Evolutionary conservation across 2,113 vertebrate species (phyloP), one percentile per base, ranked within the genome.

Genomic region (Micronycteris hirsuta): DNA sequence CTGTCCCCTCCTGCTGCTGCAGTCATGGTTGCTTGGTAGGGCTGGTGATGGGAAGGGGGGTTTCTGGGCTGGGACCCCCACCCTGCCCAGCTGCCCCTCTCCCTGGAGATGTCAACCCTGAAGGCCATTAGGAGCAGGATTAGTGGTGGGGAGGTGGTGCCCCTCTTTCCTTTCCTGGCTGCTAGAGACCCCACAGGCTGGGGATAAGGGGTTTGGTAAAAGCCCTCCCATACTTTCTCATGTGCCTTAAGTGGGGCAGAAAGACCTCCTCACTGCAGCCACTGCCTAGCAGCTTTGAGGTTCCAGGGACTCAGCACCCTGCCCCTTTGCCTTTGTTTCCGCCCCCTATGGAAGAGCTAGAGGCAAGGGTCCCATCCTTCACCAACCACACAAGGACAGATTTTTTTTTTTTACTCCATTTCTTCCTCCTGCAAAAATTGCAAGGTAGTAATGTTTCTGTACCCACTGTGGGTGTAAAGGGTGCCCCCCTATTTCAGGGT

Each of bases 21-120:
- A 98, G 97, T 98, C 97, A 98, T 20, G 97, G 97, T 98, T 98
- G 88, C 97, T 97, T 97, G 96, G 96, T 97, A 95, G 95, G 96
- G 97, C 95, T 98, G 94, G 92, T 97, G 96, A 96, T 95, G 95
- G 95, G 95, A 95, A 91, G 88, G 89, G 89, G 94, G 95, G 90
- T 97, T 89, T 97, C 92, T 33, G 67, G 97, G 84, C 87, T n/a
- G 97, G 95, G 94, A 95, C 78, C 83, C 92, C 94, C 65, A 31
- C 94, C 96, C 96, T 49, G 71, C 96, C 97, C 96, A 95, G 96
- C 97, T 97, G 97, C 95, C 97, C 96, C 95, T 97, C 94, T 97
- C 97, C 96, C 97, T 96, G 96, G 95, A 95, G 90, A 78, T 92
- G 92, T 95, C 68, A 86, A 77, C 93, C 91, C 96, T 97, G 95